Evolutionary conservation across 30 jellyfish, hydroid and myxozoan species (phyloP), one percentile per base, ranked within the genome.

Genomic region (Cassiopea xamachana): DNA sequence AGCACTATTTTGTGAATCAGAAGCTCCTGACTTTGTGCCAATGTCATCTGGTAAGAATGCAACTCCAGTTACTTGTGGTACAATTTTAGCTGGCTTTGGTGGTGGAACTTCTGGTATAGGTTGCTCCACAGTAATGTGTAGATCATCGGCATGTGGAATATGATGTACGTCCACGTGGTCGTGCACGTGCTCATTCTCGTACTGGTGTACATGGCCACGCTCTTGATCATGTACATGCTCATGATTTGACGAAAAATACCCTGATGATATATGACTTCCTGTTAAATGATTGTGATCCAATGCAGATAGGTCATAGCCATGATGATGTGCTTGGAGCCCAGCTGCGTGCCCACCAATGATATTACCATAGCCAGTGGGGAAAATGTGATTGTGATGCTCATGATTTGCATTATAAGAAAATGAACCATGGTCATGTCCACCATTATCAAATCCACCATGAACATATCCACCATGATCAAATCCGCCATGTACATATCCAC

Each of bases 61-160:
- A 0, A 88, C 95, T 10, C 95, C 95, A 13, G 95, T 88, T 44
- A 88, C 95, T 51, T 88, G 95, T 44, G 95, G 95, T 51, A 73
- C 86, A 55, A 88, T 88, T 73, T 88, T 88, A 13, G 82, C 90
- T 0, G 95, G 95, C 75, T 88, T 88, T 69, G 95, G 95, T 46
- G 95, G 95, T 12, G 95, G 95, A 1, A 88, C 95, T 79, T 88
- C 95, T 2, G 95, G 95, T 0, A 88, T 82, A 14, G 95, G 95
- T 44, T 88, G 95, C 81, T 88, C 95, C 3, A 88, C 95, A 46
- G 95, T 88, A 43, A 88, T 88, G n/a, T 79, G 95, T 50, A 88
- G 76, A 60, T 88, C 95, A 49, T 88, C 95, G 19, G 81, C 85
- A 71, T 88, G 95, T 2, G 95, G 95, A 19, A 50, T 62, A 48